Conservation (phyloP, 2,888 invertebrate genomes). For the Rhingia campestris region DNA sequence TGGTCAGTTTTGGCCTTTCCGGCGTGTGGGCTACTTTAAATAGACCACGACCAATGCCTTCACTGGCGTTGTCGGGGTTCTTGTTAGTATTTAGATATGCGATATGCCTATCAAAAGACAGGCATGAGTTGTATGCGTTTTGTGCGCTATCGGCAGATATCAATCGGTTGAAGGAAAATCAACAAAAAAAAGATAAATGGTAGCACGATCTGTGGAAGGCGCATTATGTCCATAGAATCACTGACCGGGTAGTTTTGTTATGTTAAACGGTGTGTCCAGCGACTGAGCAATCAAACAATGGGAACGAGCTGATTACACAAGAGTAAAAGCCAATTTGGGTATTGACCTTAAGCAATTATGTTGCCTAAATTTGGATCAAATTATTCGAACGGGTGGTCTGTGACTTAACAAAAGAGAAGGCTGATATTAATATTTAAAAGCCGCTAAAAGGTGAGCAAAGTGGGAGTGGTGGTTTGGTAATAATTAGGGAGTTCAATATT, state of each 20-base stretch:
- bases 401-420: conserved; percentile 34
- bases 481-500: not conserved
- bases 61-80: conserved; percentile 23
- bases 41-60: conserved; percentile 66
- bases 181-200: conserved; percentile 14
- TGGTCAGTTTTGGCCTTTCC: conserved; percentile 71
- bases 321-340: conserved; percentile 63
- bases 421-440: not conserved
- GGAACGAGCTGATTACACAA: conserved; percentile 37
- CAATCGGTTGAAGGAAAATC: conserved; percentile 46
- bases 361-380: conserved; percentile 51
- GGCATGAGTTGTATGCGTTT: conserved; percentile 17
- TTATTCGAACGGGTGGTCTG: conserved; percentile 47
- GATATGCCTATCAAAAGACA: conserved; percentile 34
- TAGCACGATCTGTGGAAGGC: conserved; percentile 26
- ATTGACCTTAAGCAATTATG: conserved; percentile 69
- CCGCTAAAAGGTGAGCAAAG: conserved; percentile 13
- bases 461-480: conserved; percentile 5
- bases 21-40: conserved; percentile 66
- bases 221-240: conserved; percentile 41
- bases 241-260: conserved; percentile 27
- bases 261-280: conserved; percentile 26
- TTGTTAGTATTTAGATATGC: conserved; percentile 24
- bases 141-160: conserved; percentile 52
- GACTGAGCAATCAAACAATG: conserved; percentile 21